phyloP scores from a whole-genome alignment of 1,140 invertebrate species.

The Zaprionus lachaisei region DNA sequence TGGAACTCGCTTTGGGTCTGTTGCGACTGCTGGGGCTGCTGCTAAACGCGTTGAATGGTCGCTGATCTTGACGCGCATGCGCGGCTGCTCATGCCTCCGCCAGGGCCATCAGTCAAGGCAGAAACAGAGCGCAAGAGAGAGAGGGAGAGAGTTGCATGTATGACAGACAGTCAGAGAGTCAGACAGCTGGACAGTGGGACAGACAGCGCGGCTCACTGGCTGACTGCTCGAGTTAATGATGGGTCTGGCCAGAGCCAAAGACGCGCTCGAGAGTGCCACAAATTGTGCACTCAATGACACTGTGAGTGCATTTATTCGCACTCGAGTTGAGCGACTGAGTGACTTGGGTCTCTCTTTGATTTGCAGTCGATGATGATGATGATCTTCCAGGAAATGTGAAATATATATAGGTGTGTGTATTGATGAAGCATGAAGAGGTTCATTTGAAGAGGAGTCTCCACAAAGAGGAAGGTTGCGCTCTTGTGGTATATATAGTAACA shows the following conservation, averaged over 20 bases:
- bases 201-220: slow-evolving; percentile 23
- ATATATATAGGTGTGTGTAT: background rate
- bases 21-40: slow-evolving; percentile 20
- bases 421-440: background rate
- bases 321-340: background rate
- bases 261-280: slow-evolving; percentile 42
- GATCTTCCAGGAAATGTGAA: background rate
- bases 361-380: slow-evolving; percentile 6
- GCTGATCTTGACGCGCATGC: slow-evolving; percentile 67
- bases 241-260: slow-evolving; percentile 32
- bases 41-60: slow-evolving; percentile 64
- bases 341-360: background rate
- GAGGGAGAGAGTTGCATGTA: slow-evolving; percentile 34
- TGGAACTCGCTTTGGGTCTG: slow-evolving; percentile 28
- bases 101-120: slow-evolving; percentile 65
- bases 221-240: slow-evolving; percentile 78
- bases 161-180: slow-evolving; percentile 45
- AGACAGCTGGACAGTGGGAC: background rate
- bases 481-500: no score
- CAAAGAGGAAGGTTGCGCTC: no score
- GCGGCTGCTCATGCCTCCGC: slow-evolving; percentile 51
- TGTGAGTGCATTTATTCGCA: slow-evolving; percentile 27
- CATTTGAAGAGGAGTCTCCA: no score
- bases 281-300: slow-evolving; percentile 49
- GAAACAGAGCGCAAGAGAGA: slow-evolving; percentile 24